phyloP scores from a whole-genome alignment of 2,888 invertebrate genomes.

The Euplagia quadripunctaria region DNA sequence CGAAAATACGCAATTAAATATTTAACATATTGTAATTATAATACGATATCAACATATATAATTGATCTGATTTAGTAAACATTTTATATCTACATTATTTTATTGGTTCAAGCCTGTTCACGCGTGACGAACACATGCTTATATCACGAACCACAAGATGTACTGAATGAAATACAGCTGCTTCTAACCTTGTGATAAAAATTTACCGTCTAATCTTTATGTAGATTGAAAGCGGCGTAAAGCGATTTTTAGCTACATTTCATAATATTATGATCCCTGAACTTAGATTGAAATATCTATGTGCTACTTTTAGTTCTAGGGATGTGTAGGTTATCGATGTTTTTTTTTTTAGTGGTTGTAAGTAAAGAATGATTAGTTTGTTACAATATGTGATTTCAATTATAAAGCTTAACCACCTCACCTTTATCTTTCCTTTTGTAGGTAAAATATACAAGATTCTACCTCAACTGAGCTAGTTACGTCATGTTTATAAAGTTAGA shows the following conservation, averaged over 20 bases:
- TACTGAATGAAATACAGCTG: slow-evolving; percentile 50
- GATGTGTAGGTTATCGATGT: background rate
- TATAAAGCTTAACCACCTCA: no score
- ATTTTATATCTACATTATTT: slow-evolving; percentile 26
- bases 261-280: slow-evolving; percentile 60
- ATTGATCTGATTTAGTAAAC: slow-evolving; percentile 27
- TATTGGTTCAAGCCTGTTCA: slow-evolving; percentile 22
- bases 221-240: slow-evolving; percentile 36
- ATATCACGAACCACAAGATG: slow-evolving; percentile 22
- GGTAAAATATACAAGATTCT: no score
- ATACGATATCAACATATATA: slow-evolving; percentile 27
- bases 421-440: no score
- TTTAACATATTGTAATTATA: slow-evolving; percentile 35
- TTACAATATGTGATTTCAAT: no score
- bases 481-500: no score
- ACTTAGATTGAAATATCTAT: slow-evolving; percentile 47
- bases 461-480: no score
- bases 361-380: no score
- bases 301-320: slow-evolving; percentile 42
- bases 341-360: background rate
- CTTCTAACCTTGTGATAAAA: slow-evolving; percentile 56
- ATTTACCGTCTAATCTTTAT: slow-evolving; percentile 42
- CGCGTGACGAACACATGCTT: slow-evolving; percentile 22
- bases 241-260: slow-evolving; percentile 58
- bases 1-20: slow-evolving; percentile 32